phyloP scores from a whole-genome alignment of 2,797 vertebrate genomes.

The Chaetophractus vellerosus region DNA sequence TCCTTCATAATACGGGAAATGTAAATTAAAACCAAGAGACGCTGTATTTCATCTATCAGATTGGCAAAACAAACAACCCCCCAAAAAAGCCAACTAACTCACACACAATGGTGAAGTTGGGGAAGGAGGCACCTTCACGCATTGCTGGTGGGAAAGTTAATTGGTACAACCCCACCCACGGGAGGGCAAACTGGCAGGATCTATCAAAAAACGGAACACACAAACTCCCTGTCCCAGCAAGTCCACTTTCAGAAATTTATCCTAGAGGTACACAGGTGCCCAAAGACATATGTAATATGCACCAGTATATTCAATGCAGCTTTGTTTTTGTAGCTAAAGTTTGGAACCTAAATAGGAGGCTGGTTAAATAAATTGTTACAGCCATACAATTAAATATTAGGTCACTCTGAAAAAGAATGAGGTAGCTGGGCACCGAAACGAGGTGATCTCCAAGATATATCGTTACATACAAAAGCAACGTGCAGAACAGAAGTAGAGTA shows the following conservation, averaged over 20 bases:
- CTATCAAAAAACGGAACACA: not conserved
- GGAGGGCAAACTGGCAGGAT: not conserved
- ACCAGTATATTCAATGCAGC: not conserved
- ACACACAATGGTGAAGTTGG: not conserved
- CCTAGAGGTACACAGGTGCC: not conserved
- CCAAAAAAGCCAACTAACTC: not conserved
- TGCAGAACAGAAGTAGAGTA: not conserved
- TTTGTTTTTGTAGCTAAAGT: conserved; percentile 11
- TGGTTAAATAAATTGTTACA: conserved; percentile 20
- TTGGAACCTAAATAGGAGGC: not conserved
- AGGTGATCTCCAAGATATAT: not conserved
- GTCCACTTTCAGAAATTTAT: conserved; percentile 39
- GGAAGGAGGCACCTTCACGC: not conserved
- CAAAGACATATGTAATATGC: not conserved
- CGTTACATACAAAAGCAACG: not conserved
- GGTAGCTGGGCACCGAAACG: not conserved
- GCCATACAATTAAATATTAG: conserved; percentile 19
- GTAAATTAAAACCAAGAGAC: not conserved
- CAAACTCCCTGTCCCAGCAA: not conserved
- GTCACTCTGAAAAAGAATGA: conserved; percentile 13
- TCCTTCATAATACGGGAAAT: conserved; percentile 49
- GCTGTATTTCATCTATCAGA: not conserved
- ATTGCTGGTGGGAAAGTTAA: not conserved
- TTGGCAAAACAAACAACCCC: not conserved
- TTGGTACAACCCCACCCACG: not conserved